A percentile compares a stretch with the other conserved stretches of the same genome.
phyloP scores from a whole-genome alignment of 2,113 vertebrate genomes.

The Leptocoma aspasia region DNA sequence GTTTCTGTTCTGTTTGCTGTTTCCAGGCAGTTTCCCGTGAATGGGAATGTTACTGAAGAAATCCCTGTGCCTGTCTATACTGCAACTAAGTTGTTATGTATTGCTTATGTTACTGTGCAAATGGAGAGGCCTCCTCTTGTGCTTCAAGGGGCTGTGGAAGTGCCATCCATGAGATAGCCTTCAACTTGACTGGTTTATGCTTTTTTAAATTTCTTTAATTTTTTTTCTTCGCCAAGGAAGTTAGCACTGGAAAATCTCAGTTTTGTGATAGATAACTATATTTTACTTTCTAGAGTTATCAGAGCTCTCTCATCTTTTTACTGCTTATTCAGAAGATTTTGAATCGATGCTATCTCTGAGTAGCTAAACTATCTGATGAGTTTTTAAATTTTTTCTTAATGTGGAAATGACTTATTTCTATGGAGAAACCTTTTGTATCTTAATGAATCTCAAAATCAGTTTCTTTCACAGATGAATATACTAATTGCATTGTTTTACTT shows the following conservation, averaged over 20 bases:
- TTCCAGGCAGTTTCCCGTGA: not conserved
- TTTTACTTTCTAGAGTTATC: not conserved
- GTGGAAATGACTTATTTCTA: not conserved
- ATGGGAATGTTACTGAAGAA: not conserved
- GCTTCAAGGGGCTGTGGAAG: not conserved
- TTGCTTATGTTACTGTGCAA: not conserved
- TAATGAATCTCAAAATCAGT: not conserved
- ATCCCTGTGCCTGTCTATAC: not conserved
- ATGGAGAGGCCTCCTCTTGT: not conserved
- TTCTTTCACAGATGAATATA: not conserved
- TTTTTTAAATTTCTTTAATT: not conserved
- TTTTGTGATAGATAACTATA: not conserved
- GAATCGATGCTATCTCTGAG: not conserved
- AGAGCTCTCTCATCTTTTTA: not conserved
- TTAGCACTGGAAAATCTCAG: not conserved
- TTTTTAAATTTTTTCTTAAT: not conserved
- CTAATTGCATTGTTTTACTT: not conserved
- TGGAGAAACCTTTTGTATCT: not conserved
- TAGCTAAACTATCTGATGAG: not conserved
- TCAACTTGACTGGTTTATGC: not conserved
- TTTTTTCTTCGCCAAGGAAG: not conserved
- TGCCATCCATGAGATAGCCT: not conserved
- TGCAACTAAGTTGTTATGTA: not conserved
- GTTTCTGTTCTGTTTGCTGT: not conserved
- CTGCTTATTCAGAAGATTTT: not conserved